Percentiles rank a stretch among this genome's conserved stretches.
Conservation (phyloP, 2,888 invertebrate species). For the Therioaphis trifolii region DNA sequence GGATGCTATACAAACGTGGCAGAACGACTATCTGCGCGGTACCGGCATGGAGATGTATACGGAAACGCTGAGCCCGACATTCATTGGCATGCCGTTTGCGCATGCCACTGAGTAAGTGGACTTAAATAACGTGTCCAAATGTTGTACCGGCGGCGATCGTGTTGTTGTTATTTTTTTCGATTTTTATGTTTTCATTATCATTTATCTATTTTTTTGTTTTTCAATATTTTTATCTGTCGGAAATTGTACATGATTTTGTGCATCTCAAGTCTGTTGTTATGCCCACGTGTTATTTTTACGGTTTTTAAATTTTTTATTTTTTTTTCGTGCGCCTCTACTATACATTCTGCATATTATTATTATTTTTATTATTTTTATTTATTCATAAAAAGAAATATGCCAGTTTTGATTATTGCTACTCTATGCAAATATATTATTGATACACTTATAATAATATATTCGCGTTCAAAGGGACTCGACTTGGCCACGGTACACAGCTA, state of each 20-base stretch:
- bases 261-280: conserved; percentile 58
- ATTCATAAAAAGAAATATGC: no score
- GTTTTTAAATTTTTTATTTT: conserved; percentile 25
- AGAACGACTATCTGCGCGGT: conserved; percentile 99
- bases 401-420: no score
- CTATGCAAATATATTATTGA: no score
- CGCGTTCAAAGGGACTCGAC: conserved; percentile 36
- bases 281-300: conserved; percentile 55
- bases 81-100: conserved; percentile 99
- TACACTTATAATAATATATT: no score
- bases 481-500: not conserved
- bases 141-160: conserved; percentile 51
- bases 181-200: not conserved
- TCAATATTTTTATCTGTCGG: conserved; percentile 30
- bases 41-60: conserved; percentile 99
- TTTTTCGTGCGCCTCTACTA: conserved; percentile 47
- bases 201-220: not conserved
- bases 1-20: conserved; percentile 95
- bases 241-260: conserved; percentile 45
- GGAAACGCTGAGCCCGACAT: conserved; percentile 98
- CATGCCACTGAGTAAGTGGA: conserved; percentile 98
- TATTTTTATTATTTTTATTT: no score
- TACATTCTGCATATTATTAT: not conserved
- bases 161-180: conserved; percentile 33
- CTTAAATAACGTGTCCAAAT: conserved; percentile 54